These are phyloP conservation scores for Salvelinus namaycush DNA, from an alignment of 2,113 vertebrate species.

Conservation along the genomic window DNA sequence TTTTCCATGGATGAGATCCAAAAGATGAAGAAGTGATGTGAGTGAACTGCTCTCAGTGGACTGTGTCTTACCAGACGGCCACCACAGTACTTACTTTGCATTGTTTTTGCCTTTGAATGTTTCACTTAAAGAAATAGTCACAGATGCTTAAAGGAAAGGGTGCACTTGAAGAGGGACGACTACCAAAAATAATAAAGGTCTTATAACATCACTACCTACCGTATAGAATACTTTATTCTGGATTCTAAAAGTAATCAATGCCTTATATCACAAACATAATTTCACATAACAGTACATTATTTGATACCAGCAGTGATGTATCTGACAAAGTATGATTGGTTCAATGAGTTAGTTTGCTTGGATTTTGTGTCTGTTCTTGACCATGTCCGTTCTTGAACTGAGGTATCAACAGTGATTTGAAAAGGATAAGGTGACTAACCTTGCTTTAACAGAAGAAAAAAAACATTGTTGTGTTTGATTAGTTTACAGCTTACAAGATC, in stretches of 20 bases:
- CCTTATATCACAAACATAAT: background rate
- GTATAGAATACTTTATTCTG: constrained; percentile 1
- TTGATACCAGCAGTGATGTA: background rate
- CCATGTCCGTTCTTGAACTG: background rate
- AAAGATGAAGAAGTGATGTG: constrained; percentile 65
- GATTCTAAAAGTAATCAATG: background rate
- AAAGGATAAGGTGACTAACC: background rate
- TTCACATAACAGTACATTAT: background rate
- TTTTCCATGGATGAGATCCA: constrained; percentile 70
- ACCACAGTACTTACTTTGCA: constrained; percentile 35
- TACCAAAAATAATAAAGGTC: background rate
- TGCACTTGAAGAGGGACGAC: background rate
- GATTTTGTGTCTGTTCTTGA: background rate
- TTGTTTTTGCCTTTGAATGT: constrained; percentile 30
- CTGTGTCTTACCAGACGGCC: constrained; percentile 26
- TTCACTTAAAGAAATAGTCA: constrained; percentile 32
- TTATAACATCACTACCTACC: too few relatives aligned
- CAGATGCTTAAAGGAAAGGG: constrained; percentile 8
- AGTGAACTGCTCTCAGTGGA: constrained; percentile 29
- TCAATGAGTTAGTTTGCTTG: background rate
- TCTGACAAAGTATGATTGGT: background rate
- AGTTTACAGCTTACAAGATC: background rate
- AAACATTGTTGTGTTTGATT: background rate
- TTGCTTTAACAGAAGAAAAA: background rate
- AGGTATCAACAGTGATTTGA: background rate